These are phyloP conservation scores for Dione vanillae DNA, from an alignment of 2,888 invertebrate species.

Conservation along the genomic window DNA sequence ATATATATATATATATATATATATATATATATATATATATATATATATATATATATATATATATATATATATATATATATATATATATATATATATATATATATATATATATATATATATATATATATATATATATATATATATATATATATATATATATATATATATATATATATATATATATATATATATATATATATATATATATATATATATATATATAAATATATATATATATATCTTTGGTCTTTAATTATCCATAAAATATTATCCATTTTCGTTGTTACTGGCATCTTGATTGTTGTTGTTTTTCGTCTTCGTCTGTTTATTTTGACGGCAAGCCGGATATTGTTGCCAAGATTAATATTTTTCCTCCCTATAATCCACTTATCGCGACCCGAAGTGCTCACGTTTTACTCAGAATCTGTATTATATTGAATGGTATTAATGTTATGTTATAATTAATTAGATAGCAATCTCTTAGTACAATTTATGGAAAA, in stretches of 20 bases:
- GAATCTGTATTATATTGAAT: background rate
- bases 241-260: background rate
- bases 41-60: too few relatives aligned
- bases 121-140: too few relatives aligned
- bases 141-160: too few relatives aligned
- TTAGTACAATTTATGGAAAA: background rate
- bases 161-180: too few relatives aligned
- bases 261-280: slow-evolving; percentile 8
- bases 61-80: too few relatives aligned
- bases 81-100: too few relatives aligned
- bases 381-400: slow-evolving; percentile 31
- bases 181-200: too few relatives aligned
- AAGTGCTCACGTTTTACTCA: slow-evolving; percentile 1
- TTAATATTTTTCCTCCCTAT: slow-evolving; percentile 34
- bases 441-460: slow-evolving; percentile 2
- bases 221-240: too few relatives aligned
- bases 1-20: too few relatives aligned
- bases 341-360: slow-evolving; percentile 37
- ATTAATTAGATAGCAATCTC: background rate
- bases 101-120: too few relatives aligned
- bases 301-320: slow-evolving; percentile 15
- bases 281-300: slow-evolving; percentile 4
- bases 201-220: too few relatives aligned
- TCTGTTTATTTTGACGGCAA: slow-evolving; percentile 28
- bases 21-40: too few relatives aligned